These are phyloP conservation scores for Anthopleura sola DNA, from an alignment of 64 coral and sea anemone species.

Conservation along the genomic window DNA sequence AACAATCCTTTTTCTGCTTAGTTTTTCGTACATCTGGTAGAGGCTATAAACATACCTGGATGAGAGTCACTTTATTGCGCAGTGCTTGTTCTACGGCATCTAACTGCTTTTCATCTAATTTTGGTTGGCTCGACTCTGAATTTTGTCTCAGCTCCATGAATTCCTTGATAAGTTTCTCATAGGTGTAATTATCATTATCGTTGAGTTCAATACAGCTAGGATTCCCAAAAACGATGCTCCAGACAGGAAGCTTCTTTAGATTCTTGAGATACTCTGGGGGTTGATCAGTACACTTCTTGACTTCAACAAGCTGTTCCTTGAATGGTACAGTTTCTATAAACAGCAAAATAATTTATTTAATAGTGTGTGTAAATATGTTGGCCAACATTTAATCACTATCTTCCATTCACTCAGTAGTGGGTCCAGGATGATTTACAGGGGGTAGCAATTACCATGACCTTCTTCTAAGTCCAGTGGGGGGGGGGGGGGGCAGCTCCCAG, in stretches of 20 bases:
- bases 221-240: constrained; percentile 39
- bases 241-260: constrained; percentile 28
- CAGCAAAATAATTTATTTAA: too few species aligned
- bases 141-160: constrained; percentile 11
- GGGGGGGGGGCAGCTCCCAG: too few species aligned
- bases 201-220: neutral
- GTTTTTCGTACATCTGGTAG: too few species aligned
- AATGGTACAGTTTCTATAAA: constrained; percentile 48
- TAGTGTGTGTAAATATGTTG: too few species aligned
- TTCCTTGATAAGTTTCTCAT: constrained; percentile 26
- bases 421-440: too few species aligned
- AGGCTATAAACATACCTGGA: constrained; percentile 59
- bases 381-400: too few species aligned
- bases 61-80: constrained; percentile 60
- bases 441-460: too few species aligned
- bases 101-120: constrained; percentile 79
- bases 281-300: neutral
- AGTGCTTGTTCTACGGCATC: constrained; percentile 61
- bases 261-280: constrained; percentile 33
- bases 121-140: neutral
- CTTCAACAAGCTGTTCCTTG: constrained; percentile 45
- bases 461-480: too few species aligned
- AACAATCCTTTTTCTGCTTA: too few species aligned
- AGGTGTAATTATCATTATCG: neutral
- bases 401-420: too few species aligned